Evolutionary conservation across 2,113 vertebrate species (phyloP).

Genomic region (Archilochus colubris): DNA sequence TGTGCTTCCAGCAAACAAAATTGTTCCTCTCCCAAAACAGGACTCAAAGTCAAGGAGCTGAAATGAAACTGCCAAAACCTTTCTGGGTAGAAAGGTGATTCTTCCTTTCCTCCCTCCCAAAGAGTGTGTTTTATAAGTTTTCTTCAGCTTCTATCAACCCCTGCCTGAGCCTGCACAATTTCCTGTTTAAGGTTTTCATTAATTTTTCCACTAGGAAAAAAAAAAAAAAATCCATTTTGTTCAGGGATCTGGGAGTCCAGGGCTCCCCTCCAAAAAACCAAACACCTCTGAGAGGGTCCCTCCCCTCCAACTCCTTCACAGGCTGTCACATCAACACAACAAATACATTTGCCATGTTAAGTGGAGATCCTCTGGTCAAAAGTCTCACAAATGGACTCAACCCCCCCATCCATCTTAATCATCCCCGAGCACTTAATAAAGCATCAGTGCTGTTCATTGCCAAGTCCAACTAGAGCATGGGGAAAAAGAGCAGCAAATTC

Average conservation of each 20-base stretch:
- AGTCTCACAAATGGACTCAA: neutral
- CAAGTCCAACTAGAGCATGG: neutral
- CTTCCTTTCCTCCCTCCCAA: neutral
- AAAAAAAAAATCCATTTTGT: neutral
- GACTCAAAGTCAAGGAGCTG: neutral
- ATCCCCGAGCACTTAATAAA: neutral
- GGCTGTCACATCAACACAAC: neutral
- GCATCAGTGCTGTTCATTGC: neutral
- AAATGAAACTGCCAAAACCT: neutral
- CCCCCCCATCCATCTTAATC: neutral
- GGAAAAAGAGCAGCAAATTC: neutral
- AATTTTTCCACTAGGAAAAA: neutral
- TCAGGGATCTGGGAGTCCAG: neutral
- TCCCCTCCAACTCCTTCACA: neutral
- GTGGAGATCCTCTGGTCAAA: neutral
- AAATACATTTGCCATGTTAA: neutral
- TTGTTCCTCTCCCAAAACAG: neutral
- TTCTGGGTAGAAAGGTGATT: neutral
- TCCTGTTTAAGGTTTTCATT: neutral
- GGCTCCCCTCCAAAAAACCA: neutral
- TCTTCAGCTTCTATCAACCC: neutral
- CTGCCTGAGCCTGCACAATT: neutral
- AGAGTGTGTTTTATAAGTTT: neutral
- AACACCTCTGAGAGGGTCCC: neutral
- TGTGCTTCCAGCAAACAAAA: neutral